A percentile compares a stretch with the other conserved stretches of the same genome.
These are phyloP conservation scores for Chiloscyllium plagiosum DNA, from an alignment of 2,113 vertebrate species.

Conservation along the genomic window DNA sequence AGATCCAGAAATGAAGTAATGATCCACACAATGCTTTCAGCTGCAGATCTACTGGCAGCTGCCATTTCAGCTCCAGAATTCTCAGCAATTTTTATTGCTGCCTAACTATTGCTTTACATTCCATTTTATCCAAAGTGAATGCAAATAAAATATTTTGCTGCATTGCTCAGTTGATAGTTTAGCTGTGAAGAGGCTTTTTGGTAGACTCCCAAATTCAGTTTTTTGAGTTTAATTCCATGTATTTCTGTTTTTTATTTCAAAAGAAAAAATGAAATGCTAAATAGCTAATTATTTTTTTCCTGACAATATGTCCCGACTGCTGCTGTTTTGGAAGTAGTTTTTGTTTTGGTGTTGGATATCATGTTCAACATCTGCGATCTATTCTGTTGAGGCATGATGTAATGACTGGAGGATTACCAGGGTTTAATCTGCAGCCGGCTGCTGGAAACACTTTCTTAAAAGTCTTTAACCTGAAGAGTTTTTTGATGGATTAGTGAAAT, in stretches of 20 bases:
- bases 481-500: not conserved
- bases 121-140: not conserved
- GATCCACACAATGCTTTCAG: not conserved
- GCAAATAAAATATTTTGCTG: not conserved
- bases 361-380: conserved; percentile 17
- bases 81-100: not conserved
- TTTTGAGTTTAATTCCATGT: not conserved
- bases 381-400: not conserved
- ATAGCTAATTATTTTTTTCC: not conserved
- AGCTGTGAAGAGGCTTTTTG: not conserved
- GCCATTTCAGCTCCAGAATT: not conserved
- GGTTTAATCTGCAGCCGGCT: not conserved
- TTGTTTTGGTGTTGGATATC: not conserved
- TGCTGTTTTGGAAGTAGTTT: conserved; percentile 4
- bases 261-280: not conserved
- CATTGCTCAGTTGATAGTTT: not conserved
- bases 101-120: not conserved
- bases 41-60: not conserved
- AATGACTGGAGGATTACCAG: conserved; percentile 4
- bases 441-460: not conserved
- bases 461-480: not conserved
- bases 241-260: not conserved
- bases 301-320: not conserved
- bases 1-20: not conserved
- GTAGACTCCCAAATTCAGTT: not conserved